Evolutionary conservation across 2,888 invertebrate species (phyloP), one percentile per base, ranked within the genome.

Genomic region (Sepioteuthis lessoniana): DNA sequence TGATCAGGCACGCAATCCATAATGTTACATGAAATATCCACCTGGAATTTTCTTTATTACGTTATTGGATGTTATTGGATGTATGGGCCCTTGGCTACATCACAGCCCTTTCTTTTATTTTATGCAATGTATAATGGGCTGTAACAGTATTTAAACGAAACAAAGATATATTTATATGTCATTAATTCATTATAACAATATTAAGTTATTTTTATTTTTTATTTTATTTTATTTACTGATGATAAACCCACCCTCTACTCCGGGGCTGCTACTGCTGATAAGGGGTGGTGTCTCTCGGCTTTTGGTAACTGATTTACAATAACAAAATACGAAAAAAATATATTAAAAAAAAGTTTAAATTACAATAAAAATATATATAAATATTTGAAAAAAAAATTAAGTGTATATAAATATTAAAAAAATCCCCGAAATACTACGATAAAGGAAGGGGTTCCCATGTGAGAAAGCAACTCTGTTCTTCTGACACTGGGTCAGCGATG

Each of bases 401-500:
- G 21, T 55, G 21, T 55, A 55, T 55, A 21, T 21, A 25, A 0
- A 25, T 31, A 5, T 7, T 28, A 76, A 76, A 31, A 76, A 31
- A 10, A n/a, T n/a, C 76, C 76, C 76, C n/a, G n/a, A 76, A 76
- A 76, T 31, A 25, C 25, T 55, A 55, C 55, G 7, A 55, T 55
- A 55, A 21, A 21, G 55, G 55, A 21, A 25, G 55, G 55, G 55
- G 21, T 55, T 55, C 55, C 55, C 55, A 55, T 55, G 55, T 55
- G 55, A 55, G 21, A 55, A 55, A 25, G 55, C 55, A 55, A 55
- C 91, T 37, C 91, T 91, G 42, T 42, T 92, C 16, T 47, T 47
- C 92, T 46, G 46, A 92, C 92, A 46, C 47, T n/a, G 92, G 92
- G 92, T 92, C 47, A 92, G 92, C 92, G 42, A 92, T 92, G 92